Conservation (phyloP, 1,140 invertebrate species). For the Acromyrmex charruanus region DNA sequence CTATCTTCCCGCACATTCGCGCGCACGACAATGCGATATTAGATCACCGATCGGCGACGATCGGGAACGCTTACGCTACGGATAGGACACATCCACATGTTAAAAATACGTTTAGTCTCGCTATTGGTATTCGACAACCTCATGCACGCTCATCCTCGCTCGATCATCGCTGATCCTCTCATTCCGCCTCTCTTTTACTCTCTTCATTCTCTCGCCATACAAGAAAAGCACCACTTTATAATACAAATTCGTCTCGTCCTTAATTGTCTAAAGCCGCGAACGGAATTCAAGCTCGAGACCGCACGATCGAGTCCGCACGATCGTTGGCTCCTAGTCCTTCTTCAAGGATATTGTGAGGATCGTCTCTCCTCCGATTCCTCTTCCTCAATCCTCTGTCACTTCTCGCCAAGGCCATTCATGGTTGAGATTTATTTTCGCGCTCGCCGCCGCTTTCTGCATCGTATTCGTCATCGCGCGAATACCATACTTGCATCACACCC, state of each 20-base stretch:
- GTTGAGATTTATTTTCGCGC: conserved; percentile 64
- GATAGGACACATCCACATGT: conserved; percentile 78
- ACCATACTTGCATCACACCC: neutral
- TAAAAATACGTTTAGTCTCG: conserved; percentile 79
- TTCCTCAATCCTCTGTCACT: neutral
- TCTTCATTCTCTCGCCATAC: conserved; percentile 48
- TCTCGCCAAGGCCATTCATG: conserved; percentile 69
- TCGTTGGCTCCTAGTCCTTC: conserved; percentile 15
- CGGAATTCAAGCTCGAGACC: conserved; percentile 63
- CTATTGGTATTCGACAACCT: conserved; percentile 64
- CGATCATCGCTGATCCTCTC: conserved; percentile 44
- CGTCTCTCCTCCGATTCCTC: neutral
- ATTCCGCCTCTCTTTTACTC: conserved; percentile 40
- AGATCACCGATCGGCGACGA: conserved; percentile 45
- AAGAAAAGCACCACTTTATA: conserved; percentile 82
- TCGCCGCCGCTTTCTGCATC: neutral
- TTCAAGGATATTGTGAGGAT: conserved; percentile 15
- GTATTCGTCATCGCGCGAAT: neutral
- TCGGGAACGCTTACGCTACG: conserved; percentile 64
- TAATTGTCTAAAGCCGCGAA: conserved; percentile 63
- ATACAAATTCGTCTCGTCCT: conserved; percentile 73
- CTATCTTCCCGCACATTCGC: conserved; percentile 11
- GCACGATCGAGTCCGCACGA: conserved; percentile 47
- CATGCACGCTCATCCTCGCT: conserved; percentile 59
- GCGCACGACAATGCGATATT: conserved; percentile 46